phyloP scores from a whole-genome alignment of 2,113 vertebrate species.

The Willisornis vidua region DNA sequence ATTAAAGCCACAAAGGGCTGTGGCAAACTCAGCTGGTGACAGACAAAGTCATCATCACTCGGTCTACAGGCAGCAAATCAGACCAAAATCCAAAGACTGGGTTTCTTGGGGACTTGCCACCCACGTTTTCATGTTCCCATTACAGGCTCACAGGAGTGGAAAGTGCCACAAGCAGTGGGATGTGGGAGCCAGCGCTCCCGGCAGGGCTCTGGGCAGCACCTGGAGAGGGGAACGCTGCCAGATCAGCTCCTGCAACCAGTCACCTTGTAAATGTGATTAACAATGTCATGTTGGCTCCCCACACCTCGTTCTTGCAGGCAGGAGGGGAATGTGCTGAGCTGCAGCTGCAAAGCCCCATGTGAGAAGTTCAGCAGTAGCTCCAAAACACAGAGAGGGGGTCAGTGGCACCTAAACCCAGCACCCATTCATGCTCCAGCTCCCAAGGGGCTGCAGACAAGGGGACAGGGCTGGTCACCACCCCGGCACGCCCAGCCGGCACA shows the following conservation, averaged over 20 bases:
- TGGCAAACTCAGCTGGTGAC: background rate
- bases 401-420: background rate
- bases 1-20: background rate
- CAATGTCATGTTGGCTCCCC: background rate
- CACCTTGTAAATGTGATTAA: conserved; percentile 11
- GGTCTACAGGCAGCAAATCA: background rate
- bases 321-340: background rate
- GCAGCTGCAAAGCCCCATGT: background rate
- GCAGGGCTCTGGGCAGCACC: conserved; percentile 20
- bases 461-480: background rate
- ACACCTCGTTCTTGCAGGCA: background rate
- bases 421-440: rapidly evolving
- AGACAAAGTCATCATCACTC: rapidly evolving
- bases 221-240: background rate
- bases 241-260: background rate
- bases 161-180: background rate
- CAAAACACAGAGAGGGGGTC: rapidly evolving
- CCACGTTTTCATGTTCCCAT: rapidly evolving
- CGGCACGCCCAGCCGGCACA: background rate
- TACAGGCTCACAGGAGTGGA: rapidly evolving
- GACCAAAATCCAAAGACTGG: background rate
- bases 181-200: background rate
- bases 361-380: background rate
- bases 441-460: rapidly evolving
- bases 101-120: background rate